phyloP scores from a whole-genome alignment of 2,888 invertebrate species.

The Kuschelorhynchus macadamiae region DNA sequence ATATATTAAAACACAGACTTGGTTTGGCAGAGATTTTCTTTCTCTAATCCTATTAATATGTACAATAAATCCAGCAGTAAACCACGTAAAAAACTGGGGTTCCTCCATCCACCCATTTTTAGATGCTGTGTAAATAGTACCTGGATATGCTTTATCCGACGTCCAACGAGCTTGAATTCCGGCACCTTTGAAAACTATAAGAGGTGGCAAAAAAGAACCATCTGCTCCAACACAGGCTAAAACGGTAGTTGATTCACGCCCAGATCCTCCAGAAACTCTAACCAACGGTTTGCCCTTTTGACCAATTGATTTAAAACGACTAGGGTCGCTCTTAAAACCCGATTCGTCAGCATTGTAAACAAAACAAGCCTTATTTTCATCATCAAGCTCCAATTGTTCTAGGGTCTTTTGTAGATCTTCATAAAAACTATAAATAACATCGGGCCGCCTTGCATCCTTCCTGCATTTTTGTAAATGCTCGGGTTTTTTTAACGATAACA shows the following conservation, averaged over 20 bases:
- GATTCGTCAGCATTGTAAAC: conserved; percentile 47
- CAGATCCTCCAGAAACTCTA: conserved; percentile 56
- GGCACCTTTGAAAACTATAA: conserved; percentile 56
- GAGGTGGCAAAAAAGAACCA: conserved; percentile 52
- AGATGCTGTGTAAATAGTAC: no score
- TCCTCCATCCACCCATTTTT: no score
- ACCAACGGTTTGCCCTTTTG: conserved; percentile 52
- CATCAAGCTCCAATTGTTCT: background rate
- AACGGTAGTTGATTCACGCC: conserved; percentile 55
- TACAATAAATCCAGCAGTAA: conserved; percentile 35
- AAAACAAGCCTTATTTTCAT: conserved; percentile 41
- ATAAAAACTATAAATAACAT: background rate
- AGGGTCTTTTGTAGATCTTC: conserved; percentile 13
- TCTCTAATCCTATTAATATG: conserved; percentile 23
- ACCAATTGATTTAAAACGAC: conserved; percentile 53
- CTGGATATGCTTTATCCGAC: no score
- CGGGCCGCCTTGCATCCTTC: conserved; percentile 1
- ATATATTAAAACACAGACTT: conserved; percentile 27
- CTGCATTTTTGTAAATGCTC: conserved; percentile 43
- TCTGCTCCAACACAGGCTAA: conserved; percentile 54
- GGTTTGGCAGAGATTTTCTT: conserved; percentile 12
- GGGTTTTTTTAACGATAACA: conserved; percentile 55
- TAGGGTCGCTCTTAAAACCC: conserved; percentile 54
- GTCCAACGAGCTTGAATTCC: conserved; percentile 53
- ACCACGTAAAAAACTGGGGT: conserved; percentile 29